Evolutionary conservation across 1,140 invertebrate genomes (phyloP).

Genomic region (Pentalonia nigronervosa): DNA sequence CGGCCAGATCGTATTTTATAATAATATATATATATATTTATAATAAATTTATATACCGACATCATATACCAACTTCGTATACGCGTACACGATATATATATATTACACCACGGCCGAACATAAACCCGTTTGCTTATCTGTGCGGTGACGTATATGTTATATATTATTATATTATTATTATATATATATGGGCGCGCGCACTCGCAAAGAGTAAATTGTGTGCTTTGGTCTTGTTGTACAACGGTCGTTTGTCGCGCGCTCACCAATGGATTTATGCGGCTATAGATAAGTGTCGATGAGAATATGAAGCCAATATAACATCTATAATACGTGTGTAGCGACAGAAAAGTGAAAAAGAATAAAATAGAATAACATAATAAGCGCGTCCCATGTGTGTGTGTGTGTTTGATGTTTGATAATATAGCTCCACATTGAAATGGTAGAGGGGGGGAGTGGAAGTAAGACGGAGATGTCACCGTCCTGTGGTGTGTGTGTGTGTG

Average conservation of each 20-base stretch:
- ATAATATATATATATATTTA: not conserved
- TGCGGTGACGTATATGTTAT: not conserved
- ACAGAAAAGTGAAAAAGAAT: not conserved
- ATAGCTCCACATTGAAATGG: not conserved
- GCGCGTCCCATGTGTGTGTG: not conserved
- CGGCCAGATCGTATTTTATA: not conserved
- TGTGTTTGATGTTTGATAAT: not conserved
- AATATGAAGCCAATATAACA: not conserved
- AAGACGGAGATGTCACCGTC: not conserved
- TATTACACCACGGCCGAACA: not conserved
- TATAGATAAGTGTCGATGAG: not conserved
- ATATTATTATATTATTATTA: no score
- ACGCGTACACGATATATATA: not conserved
- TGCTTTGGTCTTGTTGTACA: not conserved
- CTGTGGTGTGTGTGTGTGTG: not conserved
- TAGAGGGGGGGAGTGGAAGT: not conserved
- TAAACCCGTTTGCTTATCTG: conserved; percentile 31
- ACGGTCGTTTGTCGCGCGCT: not conserved
- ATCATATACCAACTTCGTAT: no score
- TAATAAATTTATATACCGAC: not conserved
- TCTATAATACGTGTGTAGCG: not conserved
- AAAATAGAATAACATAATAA: conserved; percentile 2
- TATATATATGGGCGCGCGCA: not conserved
- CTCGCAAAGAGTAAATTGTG: not conserved
- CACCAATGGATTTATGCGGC: not conserved